Evolutionary conservation across 2,797 vertebrate species (phyloP).

Genomic region (Agapornis canus): DNA sequence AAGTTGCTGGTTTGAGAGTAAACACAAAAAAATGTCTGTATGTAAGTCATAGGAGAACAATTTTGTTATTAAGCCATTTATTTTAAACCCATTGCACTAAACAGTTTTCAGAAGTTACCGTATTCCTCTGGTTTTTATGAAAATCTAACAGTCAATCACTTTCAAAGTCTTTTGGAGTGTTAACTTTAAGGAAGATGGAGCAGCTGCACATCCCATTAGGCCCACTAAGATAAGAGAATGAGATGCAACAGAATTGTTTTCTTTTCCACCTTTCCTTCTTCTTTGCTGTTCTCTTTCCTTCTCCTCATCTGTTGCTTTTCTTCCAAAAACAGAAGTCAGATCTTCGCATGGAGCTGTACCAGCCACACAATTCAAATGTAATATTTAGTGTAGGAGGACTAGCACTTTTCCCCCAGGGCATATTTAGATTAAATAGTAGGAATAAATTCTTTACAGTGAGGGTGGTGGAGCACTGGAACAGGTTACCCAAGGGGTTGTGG

Average conservation of each 20-base stretch:
- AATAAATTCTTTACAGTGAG: not conserved
- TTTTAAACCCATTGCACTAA: not conserved
- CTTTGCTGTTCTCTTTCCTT: not conserved
- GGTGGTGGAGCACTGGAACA: not conserved
- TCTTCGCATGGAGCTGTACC: not conserved
- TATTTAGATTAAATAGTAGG: not conserved
- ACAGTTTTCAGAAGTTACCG: not conserved
- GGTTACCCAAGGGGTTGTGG: not conserved
- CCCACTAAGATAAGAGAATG: not conserved
- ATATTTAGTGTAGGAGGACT: not conserved
- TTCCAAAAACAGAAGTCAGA: not conserved
- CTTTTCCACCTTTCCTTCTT: not conserved
- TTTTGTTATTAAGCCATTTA: not conserved
- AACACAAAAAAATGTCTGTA: not conserved
- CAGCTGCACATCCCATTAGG: not conserved
- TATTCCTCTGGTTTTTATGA: not conserved
- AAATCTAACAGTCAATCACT: not conserved
- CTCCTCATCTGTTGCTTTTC: not conserved
- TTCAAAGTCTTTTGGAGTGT: not conserved
- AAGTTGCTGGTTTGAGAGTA: not conserved
- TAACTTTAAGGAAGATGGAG: not conserved
- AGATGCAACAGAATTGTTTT: not conserved
- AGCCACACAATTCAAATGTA: not conserved
- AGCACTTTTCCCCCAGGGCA: not conserved
- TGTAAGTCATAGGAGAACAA: accelerated